A percentile compares a stretch with the other conserved stretches of the same genome.
Evolutionary conservation across 1,140 invertebrate genomes (phyloP).

Genomic region (Ips nitidus): DNA sequence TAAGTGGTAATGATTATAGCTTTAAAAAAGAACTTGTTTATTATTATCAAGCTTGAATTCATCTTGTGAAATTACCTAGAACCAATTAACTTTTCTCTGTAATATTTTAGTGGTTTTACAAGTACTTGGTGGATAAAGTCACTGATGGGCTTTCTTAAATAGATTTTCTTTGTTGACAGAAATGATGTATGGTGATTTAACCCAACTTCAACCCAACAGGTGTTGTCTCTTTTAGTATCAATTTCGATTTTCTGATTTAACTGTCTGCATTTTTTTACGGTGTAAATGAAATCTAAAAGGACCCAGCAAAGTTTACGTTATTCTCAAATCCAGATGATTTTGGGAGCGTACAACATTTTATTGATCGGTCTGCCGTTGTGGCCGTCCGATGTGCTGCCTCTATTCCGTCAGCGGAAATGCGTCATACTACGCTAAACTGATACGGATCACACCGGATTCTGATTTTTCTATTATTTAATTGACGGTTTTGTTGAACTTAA

Average conservation of each 20-base stretch:
- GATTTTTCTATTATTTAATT: too few species aligned
- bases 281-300: neutral
- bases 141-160: too few species aligned
- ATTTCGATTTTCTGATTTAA: neutral
- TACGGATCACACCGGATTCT: slow-evolving; percentile 23
- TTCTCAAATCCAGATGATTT: slow-evolving; percentile 26
- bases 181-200: too few species aligned
- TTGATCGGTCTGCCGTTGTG: slow-evolving; percentile 37
- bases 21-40: too few species aligned
- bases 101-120: too few species aligned
- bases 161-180: too few species aligned
- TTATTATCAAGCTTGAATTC: too few species aligned
- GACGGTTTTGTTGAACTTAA: too few species aligned
- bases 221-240: neutral
- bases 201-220: neutral
- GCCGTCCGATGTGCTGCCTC: slow-evolving; percentile 33
- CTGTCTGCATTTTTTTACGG: neutral
- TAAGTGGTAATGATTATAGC: too few species aligned
- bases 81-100: too few species aligned
- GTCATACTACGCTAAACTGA: slow-evolving; percentile 38
- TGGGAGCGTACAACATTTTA: slow-evolving; percentile 38
- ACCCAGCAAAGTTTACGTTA: neutral
- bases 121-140: too few species aligned
- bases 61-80: too few species aligned
- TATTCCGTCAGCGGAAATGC: slow-evolving; percentile 37